Evolutionary conservation across 2,113 vertebrate species (phyloP), one percentile per base, ranked within the genome.

Genomic region (Balaeniceps rex): DNA sequence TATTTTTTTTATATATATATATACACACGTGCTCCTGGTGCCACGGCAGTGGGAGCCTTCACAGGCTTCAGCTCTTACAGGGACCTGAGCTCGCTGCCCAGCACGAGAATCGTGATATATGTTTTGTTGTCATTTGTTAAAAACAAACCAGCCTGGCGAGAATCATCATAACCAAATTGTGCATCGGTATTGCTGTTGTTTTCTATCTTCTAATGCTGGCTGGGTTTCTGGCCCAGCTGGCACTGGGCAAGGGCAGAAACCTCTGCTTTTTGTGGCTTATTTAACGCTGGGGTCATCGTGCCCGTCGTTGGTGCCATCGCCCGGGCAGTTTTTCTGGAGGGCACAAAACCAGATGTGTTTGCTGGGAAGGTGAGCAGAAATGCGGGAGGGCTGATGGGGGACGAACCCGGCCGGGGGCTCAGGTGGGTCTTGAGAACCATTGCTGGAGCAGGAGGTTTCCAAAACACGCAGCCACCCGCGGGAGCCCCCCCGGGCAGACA

Each of bases 381-480:
- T 4, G 3, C 0, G 0, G 31, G 22, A 52, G 40, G 47, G 54
- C 49, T 42, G 61, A 7, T 6, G 49, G 34, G 36, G 55, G 40
- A 2, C 13, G 51, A 60, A 34, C 10, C 12, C 0, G 1, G 5
- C 18, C 5, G 5, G 47, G 34, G 61, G 38, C 38, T 80, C 15
- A 11, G 58, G 3, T 4, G 38, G 11, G 28, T 23, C 57, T 76
- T 2, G 7, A 26, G 80, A 44, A 9, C 2, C 1, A 4, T 11
- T 15, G 40, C 12, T 12, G 55, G 31, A 29, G 34, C 22, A 46
- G 58, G 38, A n/a, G 26, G 1, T 14, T 66, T 44, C n/a, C 5
- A 15, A 31, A 69, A 25, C 2, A 0, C 2, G 68, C 46, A 15
- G 29, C 9, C 9, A 0, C 2, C 0, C 0, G 4, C 1, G 9